Percentiles rank a stretch among this genome's conserved stretches.
Conservation (phyloP, 2,113 vertebrate species). For the Rhadina sibilatrix region DNA sequence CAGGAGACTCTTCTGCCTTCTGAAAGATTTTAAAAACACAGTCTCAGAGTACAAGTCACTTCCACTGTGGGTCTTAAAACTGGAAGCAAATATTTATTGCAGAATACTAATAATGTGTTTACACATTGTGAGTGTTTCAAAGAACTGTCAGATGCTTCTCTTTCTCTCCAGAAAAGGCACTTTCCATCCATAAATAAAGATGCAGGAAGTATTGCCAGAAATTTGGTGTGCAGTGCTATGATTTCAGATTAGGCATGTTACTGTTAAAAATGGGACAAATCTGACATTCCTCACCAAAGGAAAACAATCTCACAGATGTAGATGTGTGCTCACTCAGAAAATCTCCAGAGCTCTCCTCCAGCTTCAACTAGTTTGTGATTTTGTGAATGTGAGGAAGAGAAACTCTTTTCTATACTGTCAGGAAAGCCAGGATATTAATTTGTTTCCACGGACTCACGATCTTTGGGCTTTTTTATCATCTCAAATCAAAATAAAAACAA, state of each 20-base stretch:
- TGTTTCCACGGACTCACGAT: background rate
- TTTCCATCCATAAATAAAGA: background rate
- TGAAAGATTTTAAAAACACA: background rate
- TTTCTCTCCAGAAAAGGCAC: background rate
- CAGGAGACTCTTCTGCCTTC: background rate
- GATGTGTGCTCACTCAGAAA: background rate
- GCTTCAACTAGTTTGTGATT: background rate
- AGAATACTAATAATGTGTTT: background rate
- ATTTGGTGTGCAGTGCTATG: background rate
- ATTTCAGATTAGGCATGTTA: background rate
- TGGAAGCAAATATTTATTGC: constrained; percentile 18
- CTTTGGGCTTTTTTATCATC: background rate
- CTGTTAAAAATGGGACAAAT: background rate
- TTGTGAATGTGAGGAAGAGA: background rate
- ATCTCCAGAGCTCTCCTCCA: background rate
- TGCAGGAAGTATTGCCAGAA: background rate
- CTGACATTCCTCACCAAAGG: background rate
- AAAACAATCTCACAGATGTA: background rate
- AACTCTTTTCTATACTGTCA: background rate
- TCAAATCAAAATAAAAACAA: background rate
- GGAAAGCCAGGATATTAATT: background rate
- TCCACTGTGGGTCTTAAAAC: background rate
- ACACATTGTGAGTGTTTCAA: background rate
- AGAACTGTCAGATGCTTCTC: background rate
- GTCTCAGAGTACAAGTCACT: background rate